A percentile compares a stretch with the other conserved stretches of the same genome.
These are phyloP conservation scores for Nephila pilipes DNA, from an alignment of 1,140 invertebrate species.

Conservation along the genomic window DNA sequence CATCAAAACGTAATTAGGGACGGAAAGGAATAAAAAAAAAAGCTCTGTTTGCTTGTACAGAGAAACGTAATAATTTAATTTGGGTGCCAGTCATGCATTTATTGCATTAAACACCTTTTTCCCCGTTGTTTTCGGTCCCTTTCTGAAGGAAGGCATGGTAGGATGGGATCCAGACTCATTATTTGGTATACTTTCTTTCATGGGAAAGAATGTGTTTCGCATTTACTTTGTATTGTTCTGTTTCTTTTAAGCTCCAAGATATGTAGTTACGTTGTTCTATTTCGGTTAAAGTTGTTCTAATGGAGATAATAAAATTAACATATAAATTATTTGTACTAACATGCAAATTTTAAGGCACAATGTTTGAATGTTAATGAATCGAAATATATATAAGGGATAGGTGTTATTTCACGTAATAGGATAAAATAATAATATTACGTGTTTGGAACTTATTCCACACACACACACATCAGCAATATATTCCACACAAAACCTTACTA, in stretches of 20 bases:
- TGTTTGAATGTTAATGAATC: no score
- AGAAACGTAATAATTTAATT: conserved; percentile 19
- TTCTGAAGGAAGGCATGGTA: neutral
- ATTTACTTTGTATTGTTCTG: neutral
- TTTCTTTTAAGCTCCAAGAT: neutral
- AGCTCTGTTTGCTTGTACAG: neutral
- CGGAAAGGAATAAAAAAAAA: neutral
- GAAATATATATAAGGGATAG: no score
- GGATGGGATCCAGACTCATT: no score
- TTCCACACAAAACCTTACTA: no score
- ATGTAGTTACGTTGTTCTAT: neutral
- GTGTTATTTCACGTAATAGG: no score
- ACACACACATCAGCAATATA: no score
- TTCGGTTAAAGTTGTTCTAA: no score
- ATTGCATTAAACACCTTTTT: neutral
- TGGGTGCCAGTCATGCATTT: neutral
- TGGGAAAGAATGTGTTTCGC: neutral
- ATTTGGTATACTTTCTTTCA: neutral
- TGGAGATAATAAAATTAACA: no score
- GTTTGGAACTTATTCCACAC: no score
- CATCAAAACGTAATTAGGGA: neutral
- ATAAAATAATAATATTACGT: no score
- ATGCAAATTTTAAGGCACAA: no score
- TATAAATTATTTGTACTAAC: no score
- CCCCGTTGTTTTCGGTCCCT: neutral